Percentiles rank a stretch among this genome's conserved stretches.
Evolutionary conservation across 2,113 vertebrate species (phyloP).

Genomic region (Ancistrus triradiatus): DNA sequence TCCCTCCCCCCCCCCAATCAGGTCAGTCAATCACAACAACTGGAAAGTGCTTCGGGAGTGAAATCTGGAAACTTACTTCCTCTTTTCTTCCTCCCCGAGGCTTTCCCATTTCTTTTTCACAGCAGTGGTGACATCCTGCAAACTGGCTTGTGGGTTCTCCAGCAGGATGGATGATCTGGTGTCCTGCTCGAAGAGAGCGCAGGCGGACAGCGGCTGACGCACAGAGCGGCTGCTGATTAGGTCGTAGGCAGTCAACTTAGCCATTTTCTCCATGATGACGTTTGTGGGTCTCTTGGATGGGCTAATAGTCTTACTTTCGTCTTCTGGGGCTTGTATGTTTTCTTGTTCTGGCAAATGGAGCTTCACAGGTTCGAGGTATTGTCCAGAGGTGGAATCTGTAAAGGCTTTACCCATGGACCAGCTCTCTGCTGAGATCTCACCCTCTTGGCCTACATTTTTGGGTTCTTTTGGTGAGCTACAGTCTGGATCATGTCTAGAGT

Average conservation of each 20-base stretch:
- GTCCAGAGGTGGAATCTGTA: slow-evolving; percentile 57
- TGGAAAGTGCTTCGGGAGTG: slow-evolving; percentile 66
- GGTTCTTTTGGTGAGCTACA: slow-evolving; percentile 1
- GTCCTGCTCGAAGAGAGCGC: slow-evolving; percentile 79
- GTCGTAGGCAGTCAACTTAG: slow-evolving; percentile 80
- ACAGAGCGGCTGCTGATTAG: slow-evolving; percentile 79
- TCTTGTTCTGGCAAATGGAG: slow-evolving; percentile 61
- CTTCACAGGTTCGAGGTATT: slow-evolving; percentile 76
- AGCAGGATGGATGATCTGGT: slow-evolving; percentile 68
- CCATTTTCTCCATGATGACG: slow-evolving; percentile 75
- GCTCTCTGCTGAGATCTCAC: slow-evolving; percentile 67
- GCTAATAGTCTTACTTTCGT: slow-evolving; percentile 46
- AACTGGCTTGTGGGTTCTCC: slow-evolving; percentile 72
- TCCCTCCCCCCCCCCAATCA: slow-evolving; percentile 24
- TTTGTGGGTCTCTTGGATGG: slow-evolving; percentile 62
- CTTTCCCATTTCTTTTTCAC: slow-evolving; percentile 82
- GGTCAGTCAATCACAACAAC: slow-evolving; percentile 67
- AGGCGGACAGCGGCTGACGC: slow-evolving; percentile 78
- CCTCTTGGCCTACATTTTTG: slow-evolving; percentile 43
- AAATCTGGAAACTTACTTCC: slow-evolving; percentile 84
- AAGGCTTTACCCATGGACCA: slow-evolving; percentile 83
- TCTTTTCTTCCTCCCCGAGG: slow-evolving; percentile 76
- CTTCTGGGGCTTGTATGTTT: not conserved
- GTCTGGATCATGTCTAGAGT: slow-evolving; percentile 5
- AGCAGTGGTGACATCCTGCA: slow-evolving; percentile 72